Evolutionary conservation across 2,888 invertebrate species (phyloP).

Genomic region (Zeuzera pyrina): DNA sequence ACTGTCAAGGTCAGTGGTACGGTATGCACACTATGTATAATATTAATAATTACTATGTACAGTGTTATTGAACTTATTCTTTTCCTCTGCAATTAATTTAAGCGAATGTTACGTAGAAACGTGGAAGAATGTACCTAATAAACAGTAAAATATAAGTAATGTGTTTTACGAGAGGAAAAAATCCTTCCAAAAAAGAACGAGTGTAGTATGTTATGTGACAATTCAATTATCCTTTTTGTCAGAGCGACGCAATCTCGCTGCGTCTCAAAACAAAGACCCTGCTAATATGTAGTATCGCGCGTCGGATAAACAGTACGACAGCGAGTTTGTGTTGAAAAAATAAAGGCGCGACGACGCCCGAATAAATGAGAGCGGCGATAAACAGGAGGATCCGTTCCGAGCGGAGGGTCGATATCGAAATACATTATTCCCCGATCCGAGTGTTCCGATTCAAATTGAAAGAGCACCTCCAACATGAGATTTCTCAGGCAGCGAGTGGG

Average conservation of each 20-base stretch:
- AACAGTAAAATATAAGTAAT: too few relatives aligned
- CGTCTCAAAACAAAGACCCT: slow-evolving; percentile 61
- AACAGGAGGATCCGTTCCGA: slow-evolving; percentile 68
- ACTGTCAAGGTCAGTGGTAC: too few relatives aligned
- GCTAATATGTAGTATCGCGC: slow-evolving; percentile 61
- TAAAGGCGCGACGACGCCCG: slow-evolving; percentile 69
- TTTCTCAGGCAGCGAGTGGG: slow-evolving; percentile 72
- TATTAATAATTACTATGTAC: too few relatives aligned
- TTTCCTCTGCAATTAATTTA: too few relatives aligned
- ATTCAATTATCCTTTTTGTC: slow-evolving; percentile 58
- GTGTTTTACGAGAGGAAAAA: too few relatives aligned
- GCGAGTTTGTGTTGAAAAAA: slow-evolving; percentile 65
- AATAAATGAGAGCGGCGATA: slow-evolving; percentile 71
- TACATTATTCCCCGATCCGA: slow-evolving; percentile 73
- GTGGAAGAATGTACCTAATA: too few relatives aligned
- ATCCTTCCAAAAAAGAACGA: slow-evolving; percentile 25
- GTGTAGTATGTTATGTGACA: slow-evolving; percentile 38
- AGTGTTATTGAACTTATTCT: too few relatives aligned
- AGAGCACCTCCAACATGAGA: slow-evolving; percentile 73
- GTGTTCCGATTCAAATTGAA: slow-evolving; percentile 74
- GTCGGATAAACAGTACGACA: slow-evolving; percentile 61
- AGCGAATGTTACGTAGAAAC: too few relatives aligned
- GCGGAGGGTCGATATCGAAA: slow-evolving; percentile 71
- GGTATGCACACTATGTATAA: too few relatives aligned
- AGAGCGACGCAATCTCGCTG: slow-evolving; percentile 51